Evolutionary conservation across 2,797 vertebrate species (phyloP).

Genomic region (Trachops cirrhosus): DNA sequence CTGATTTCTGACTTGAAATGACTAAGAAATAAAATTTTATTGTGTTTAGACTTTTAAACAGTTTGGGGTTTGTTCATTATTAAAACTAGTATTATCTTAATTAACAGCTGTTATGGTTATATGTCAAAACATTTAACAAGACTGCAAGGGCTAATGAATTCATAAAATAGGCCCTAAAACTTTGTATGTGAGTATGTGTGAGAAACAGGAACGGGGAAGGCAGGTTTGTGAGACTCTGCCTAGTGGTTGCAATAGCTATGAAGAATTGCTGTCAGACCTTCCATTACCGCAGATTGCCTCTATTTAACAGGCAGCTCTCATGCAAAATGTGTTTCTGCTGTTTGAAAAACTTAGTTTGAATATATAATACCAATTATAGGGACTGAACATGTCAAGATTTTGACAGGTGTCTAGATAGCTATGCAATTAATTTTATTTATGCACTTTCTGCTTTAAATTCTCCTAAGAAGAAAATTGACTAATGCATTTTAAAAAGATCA

Average conservation of each 20-base stretch:
- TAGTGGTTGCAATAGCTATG: not conserved
- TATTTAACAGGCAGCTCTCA: conserved; percentile 61
- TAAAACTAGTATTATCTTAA: not conserved
- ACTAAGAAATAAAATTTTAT: not conserved
- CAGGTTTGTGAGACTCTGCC: not conserved
- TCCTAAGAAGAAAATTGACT: conserved; percentile 59
- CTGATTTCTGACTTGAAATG: not conserved
- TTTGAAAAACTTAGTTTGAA: conserved; percentile 72
- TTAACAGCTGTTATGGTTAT: not conserved
- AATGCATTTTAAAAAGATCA: conserved; percentile 41
- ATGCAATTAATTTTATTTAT: conserved; percentile 77
- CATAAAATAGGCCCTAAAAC: not conserved
- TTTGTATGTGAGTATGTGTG: not conserved
- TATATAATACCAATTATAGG: conserved; percentile 64
- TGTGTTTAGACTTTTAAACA: not conserved
- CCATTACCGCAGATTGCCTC: conserved; percentile 40
- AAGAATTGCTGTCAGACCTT: conserved; percentile 41
- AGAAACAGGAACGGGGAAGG: conserved; percentile 21
- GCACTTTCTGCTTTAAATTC: conserved; percentile 70
- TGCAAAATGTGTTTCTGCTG: conserved; percentile 55
- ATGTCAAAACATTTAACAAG: not conserved
- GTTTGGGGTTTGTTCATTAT: not conserved
- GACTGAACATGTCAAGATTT: conserved; percentile 69
- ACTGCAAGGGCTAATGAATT: not conserved
- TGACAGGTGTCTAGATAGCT: conserved; percentile 71